Evolutionary conservation across 2,113 vertebrate species (phyloP).

Genomic region (Stercorarius parasiticus): DNA sequence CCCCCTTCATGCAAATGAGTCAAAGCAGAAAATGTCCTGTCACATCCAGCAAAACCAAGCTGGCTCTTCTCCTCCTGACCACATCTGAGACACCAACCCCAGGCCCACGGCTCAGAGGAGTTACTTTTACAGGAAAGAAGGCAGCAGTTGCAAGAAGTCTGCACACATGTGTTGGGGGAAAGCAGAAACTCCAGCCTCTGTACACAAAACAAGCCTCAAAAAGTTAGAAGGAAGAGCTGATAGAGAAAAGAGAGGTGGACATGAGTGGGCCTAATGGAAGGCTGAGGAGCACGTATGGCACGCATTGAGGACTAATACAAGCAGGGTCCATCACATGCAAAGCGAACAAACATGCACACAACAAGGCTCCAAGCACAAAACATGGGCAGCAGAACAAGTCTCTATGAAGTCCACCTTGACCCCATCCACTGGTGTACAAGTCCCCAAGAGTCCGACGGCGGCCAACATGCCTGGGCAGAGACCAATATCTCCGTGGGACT

Average conservation of each 20-base stretch:
- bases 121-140: not conserved
- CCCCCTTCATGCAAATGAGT: not conserved
- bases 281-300: not conserved
- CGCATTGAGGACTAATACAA: not conserved
- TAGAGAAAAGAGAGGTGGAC: not conserved
- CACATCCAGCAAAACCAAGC: not conserved
- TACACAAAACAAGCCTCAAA: not conserved
- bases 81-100: not conserved
- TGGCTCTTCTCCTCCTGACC: not conserved
- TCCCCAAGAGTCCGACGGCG: conserved; percentile 96
- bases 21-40: not conserved
- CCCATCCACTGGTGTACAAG: conserved; percentile 92
- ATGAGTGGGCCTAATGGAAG: not conserved
- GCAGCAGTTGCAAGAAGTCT: not conserved
- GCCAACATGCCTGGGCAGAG: conserved; percentile 90
- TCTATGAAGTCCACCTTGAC: conserved; percentile 87
- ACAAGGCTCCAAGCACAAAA: conserved; percentile 34
- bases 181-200: not conserved
- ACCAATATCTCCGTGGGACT: conserved; percentile 96
- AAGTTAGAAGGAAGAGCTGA: not conserved
- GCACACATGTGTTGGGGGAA: not conserved
- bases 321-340: conserved; percentile 61
- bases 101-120: not conserved
- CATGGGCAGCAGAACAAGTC: conserved; percentile 49
- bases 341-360: conserved; percentile 66